A percentile compares a stretch with the other conserved stretches of the same genome.
Evolutionary conservation across 2,113 vertebrate species (phyloP).

Genomic region (Peromyscus californicus): DNA sequence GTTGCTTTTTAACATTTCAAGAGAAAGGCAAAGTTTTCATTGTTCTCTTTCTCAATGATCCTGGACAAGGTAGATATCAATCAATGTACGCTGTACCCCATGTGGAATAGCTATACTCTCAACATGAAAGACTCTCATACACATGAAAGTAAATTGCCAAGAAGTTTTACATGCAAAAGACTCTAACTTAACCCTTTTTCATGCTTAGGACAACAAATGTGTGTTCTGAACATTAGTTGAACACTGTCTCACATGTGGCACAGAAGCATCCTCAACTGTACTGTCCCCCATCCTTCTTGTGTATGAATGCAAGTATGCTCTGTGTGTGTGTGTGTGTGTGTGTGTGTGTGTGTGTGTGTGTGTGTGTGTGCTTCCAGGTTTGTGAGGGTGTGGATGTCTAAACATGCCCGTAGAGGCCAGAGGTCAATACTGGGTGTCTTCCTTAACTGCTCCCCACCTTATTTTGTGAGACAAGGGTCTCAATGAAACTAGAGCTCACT

Average conservation of each 20-base stretch:
- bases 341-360: no score
- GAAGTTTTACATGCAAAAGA: background rate
- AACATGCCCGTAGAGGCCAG: background rate
- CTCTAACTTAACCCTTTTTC: background rate
- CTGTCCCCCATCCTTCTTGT: background rate
- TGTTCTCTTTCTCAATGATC: background rate
- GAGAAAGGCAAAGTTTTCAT: background rate
- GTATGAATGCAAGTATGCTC: background rate
- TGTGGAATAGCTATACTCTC: background rate
- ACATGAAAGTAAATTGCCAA: background rate
- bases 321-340: background rate
- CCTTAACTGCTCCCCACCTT: background rate
- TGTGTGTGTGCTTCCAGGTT: no score
- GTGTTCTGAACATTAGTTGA: background rate
- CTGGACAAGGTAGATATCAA: background rate
- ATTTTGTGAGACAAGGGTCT: background rate
- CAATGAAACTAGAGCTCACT: background rate
- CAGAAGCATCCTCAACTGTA: background rate
- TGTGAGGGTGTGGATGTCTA: background rate
- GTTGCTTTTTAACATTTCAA: background rate
- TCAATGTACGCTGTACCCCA: background rate
- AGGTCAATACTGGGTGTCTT: background rate
- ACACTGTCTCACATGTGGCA: background rate
- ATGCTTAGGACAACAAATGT: background rate
- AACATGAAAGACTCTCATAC: background rate